phyloP scores from a whole-genome alignment of 1,140 invertebrate genomes.

The Cherax quadricarinatus region DNA sequence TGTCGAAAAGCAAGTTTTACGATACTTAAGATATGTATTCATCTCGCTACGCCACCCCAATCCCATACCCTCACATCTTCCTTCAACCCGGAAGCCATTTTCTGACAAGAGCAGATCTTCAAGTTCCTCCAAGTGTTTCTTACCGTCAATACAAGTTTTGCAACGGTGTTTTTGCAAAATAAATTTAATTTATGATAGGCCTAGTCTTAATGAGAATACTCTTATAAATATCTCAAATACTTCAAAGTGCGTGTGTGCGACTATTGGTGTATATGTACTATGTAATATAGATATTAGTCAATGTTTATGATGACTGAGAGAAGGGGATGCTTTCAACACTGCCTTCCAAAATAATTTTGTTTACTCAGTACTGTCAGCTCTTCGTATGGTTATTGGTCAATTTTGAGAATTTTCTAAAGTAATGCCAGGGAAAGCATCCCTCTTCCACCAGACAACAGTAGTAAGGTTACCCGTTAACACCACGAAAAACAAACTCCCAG shows the following conservation, averaged over 20 bases:
- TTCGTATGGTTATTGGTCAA: not conserved
- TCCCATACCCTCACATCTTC: not conserved
- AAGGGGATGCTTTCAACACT: constrained; percentile 23
- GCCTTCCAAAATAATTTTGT: not conserved
- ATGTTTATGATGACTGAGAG: constrained; percentile 41
- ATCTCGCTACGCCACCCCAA: constrained; percentile 16
- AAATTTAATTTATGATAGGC: constrained; percentile 60
- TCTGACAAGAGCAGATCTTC: constrained; percentile 58
- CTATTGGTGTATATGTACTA: constrained; percentile 61
- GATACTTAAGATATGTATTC: not conserved
- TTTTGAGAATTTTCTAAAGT: not conserved
- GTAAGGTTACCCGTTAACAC: not conserved
- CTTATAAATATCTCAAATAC: constrained; percentile 55
- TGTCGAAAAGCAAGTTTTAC: constrained; percentile 17
- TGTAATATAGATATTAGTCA: constrained; percentile 59
- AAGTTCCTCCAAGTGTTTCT: constrained; percentile 70
- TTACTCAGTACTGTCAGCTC: not conserved
- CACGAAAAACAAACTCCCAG: not conserved
- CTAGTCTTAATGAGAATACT: constrained; percentile 63
- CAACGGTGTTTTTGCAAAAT: constrained; percentile 67
- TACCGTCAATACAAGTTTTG: constrained; percentile 55
- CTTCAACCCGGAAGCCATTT: constrained; percentile 23
- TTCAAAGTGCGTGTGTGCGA: constrained; percentile 61
- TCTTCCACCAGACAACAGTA: not conserved
- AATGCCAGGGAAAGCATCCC: not conserved